A percentile compares a stretch with the other conserved stretches of the same genome.
Conservation (phyloP, 2,797 vertebrate genomes). For the Tokudaia tokunoshimensis region DNA sequence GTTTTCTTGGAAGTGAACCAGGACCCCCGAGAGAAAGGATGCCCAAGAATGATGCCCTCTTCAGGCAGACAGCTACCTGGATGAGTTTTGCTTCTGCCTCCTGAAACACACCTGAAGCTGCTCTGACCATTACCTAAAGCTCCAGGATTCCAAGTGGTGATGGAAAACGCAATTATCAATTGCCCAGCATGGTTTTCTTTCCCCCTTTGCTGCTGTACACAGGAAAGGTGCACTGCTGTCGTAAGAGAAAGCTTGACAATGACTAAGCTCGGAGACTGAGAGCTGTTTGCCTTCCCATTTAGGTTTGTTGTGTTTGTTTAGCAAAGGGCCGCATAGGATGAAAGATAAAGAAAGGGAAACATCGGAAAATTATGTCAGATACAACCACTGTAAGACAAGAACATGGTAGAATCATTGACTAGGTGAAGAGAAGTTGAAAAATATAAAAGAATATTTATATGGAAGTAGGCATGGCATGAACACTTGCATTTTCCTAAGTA, state of each 20-base stretch:
- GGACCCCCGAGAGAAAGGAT: background rate
- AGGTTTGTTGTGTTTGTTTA: conserved; percentile 23
- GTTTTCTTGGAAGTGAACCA: conserved; percentile 62
- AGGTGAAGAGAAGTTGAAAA: conserved; percentile 16
- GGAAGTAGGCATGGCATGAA: background rate
- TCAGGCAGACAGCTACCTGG: background rate
- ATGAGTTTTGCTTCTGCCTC: conserved; percentile 5
- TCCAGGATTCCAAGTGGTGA: background rate
- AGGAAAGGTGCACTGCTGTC: background rate
- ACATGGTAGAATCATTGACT: background rate
- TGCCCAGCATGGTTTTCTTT: background rate
- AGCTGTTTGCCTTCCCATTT: background rate
- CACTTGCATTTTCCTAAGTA: conserved; percentile 5
- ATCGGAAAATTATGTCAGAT: background rate
- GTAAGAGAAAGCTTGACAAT: background rate
- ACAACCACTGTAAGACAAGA: background rate
- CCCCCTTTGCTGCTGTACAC: background rate
- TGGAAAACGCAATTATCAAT: background rate
- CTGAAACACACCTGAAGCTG: conserved; percentile 8
- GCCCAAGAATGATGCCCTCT: conserved; percentile 1
- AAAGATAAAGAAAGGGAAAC: background rate
- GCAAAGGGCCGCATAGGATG: background rate
- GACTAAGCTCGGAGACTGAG: background rate
- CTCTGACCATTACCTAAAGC: background rate
- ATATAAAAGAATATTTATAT: background rate